These are phyloP conservation scores for Xiphophorus hellerii DNA, from an alignment of 2,113 vertebrate genomes.

Conservation along the genomic window DNA sequence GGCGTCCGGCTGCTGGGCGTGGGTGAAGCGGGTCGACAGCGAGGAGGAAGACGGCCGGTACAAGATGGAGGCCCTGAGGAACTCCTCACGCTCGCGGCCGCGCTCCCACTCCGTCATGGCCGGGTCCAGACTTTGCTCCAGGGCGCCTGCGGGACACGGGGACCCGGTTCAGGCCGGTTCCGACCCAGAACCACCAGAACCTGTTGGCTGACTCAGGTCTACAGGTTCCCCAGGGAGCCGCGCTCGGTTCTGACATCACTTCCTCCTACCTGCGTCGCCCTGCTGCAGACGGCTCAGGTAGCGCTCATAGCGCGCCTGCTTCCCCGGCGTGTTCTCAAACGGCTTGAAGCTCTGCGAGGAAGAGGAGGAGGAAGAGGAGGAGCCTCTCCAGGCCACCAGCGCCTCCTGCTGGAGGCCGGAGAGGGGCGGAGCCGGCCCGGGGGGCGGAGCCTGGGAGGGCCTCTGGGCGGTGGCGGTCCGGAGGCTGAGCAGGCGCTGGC, in stretches of 20 bases:
- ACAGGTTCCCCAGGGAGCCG: too few species aligned
- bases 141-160: constrained; percentile 63
- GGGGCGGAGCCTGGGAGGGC: not conserved
- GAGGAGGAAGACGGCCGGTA: constrained; percentile 83
- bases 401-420: constrained; percentile 43
- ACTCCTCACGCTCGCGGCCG: constrained; percentile 89
- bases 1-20: constrained; percentile 83
- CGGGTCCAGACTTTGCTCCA: constrained; percentile 84
- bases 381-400: constrained; percentile 53
- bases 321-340: constrained; percentile 88
- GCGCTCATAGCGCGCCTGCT: constrained; percentile 90
- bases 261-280: constrained; percentile 84
- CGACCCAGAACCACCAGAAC: not conserved
- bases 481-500: constrained; percentile 83
- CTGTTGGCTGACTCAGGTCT: not conserved
- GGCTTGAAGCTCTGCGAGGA: constrained; percentile 83
- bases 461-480: constrained; percentile 67
- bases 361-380: constrained; percentile 54
- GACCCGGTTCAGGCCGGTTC: not conserved
- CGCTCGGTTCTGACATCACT: too few species aligned
- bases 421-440: not conserved
- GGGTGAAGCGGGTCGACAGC: constrained; percentile 88
- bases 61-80: constrained; percentile 85
- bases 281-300: constrained; percentile 83
- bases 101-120: constrained; percentile 91